These are phyloP conservation scores for Microtus montanus DNA, from an alignment of 2,113 vertebrate genomes.

Conservation along the genomic window DNA sequence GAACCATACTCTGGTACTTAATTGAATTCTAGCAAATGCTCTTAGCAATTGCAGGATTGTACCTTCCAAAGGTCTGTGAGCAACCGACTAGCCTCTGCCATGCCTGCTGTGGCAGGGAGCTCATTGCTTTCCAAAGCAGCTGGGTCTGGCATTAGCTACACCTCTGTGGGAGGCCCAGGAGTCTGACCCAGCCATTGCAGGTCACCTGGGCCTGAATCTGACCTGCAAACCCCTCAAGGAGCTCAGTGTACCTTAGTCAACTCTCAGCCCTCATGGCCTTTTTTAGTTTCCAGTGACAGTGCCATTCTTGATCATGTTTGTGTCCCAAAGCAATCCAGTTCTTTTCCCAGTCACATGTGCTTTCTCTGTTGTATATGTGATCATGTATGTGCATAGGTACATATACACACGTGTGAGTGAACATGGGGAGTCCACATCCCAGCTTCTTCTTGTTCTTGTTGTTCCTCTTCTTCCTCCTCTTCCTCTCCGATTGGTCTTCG, in stretches of 20 bases:
- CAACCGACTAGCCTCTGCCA: background rate
- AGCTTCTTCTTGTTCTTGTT: background rate
- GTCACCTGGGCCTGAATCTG: background rate
- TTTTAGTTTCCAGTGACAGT: background rate
- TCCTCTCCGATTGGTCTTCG: background rate
- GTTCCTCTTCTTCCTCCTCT: background rate
- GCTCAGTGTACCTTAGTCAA: background rate
- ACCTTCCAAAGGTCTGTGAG: background rate
- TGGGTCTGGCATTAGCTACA: background rate
- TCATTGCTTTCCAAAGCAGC: background rate
- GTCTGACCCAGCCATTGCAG: background rate
- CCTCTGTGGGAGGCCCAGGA: background rate
- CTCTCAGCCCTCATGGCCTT: background rate
- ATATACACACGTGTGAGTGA: too few relatives aligned
- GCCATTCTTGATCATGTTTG: background rate
- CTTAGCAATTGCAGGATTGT: background rate
- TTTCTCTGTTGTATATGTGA: background rate
- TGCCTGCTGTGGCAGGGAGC: background rate
- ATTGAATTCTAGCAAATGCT: accelerated
- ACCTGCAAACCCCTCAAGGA: background rate
- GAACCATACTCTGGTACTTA: accelerated
- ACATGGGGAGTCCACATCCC: background rate
- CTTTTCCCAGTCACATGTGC: background rate
- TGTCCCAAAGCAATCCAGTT: background rate
- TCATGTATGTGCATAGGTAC: too few relatives aligned